Evolutionary conservation across 2,113 vertebrate genomes (phyloP).

Genomic region (Gnathonemus longibarbis): DNA sequence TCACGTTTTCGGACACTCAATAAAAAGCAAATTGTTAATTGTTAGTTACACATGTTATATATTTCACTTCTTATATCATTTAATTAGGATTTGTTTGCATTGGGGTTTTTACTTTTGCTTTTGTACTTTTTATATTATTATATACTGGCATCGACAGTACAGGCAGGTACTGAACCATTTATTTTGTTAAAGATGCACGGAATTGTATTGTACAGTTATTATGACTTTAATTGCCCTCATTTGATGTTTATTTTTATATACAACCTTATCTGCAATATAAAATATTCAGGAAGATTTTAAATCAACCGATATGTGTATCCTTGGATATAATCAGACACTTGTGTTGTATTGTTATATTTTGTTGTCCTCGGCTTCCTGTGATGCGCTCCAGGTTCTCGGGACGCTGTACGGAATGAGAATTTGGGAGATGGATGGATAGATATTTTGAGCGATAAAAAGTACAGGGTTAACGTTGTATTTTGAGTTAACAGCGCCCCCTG

Average conservation of each 20-base stretch:
- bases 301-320: neutral
- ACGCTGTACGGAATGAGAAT: neutral
- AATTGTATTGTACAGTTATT: neutral
- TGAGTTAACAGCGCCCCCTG: neutral
- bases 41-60: neutral
- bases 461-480: neutral
- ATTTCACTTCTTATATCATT: neutral
- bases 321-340: neutral
- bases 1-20: constrained; percentile 58
- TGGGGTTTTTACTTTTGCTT: neutral
- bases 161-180: neutral
- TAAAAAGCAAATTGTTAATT: constrained; percentile 44
- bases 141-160: neutral
- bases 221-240: neutral
- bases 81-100: neutral
- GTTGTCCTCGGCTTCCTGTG: neutral
- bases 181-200: neutral
- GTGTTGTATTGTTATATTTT: neutral
- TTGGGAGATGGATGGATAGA: neutral
- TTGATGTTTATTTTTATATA: neutral
- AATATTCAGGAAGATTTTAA: neutral
- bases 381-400: neutral
- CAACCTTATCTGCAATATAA: neutral
- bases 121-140: neutral
- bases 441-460: neutral